Percentiles rank a stretch among this genome's conserved stretches.
Evolutionary conservation across 2,113 vertebrate genomes (phyloP).

Genomic region (Plecotus auritus): DNA sequence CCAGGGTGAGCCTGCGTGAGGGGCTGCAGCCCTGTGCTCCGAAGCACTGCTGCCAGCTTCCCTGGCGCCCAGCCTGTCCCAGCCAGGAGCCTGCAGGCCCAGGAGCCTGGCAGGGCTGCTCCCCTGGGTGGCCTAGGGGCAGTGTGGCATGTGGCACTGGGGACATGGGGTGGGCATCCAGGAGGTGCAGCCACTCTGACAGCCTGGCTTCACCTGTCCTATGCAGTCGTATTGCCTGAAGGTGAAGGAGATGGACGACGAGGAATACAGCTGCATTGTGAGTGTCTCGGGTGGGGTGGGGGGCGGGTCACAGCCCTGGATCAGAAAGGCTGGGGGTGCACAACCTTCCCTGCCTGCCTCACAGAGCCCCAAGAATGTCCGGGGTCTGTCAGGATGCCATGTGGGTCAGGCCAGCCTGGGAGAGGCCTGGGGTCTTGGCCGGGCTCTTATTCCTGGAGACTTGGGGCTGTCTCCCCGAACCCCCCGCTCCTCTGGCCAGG

Average conservation of each 20-base stretch:
- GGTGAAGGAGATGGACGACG: conserved; percentile 99
- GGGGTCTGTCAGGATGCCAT: neutral
- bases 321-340: rapidly evolving
- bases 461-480: rapidly evolving
- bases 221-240: conserved; percentile 96
- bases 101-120: neutral
- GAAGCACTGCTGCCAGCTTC: neutral
- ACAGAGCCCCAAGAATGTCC: neutral
- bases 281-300: conserved; percentile 71
- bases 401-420: neutral
- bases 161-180: rapidly evolving
- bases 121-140: neutral
- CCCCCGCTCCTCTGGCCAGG: neutral
- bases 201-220: neutral
- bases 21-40: neutral
- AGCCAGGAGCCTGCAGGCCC: neutral
- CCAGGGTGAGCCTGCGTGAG: neutral
- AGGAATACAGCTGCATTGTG: conserved; percentile 98
- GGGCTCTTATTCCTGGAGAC: neutral
- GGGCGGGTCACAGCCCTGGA: rapidly evolving
- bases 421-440: neutral
- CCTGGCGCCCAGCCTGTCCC: neutral
- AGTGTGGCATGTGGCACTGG: neutral
- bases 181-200: neutral
- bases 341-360: rapidly evolving